These are phyloP conservation scores for Phlogophora meticulosa DNA, from an alignment of 2,888 invertebrate genomes.

Conservation along the genomic window DNA sequence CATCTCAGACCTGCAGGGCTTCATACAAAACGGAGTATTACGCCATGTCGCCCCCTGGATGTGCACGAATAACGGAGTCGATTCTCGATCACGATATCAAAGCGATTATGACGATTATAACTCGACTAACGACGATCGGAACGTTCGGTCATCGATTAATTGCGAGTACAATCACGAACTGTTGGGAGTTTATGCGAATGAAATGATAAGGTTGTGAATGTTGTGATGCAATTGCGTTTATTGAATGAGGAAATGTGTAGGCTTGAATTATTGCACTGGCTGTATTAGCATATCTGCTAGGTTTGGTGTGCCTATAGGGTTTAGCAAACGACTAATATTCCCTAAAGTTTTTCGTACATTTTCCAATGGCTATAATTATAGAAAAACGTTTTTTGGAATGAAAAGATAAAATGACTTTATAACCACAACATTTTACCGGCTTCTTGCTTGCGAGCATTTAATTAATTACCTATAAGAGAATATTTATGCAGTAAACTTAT, in stretches of 20 bases:
- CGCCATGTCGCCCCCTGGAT: slow-evolving; percentile 71
- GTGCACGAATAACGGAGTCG: slow-evolving; percentile 79
- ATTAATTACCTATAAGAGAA: background rate
- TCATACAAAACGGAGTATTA: slow-evolving; percentile 60
- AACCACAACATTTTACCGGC: too few species aligned
- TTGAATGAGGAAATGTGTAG: background rate
- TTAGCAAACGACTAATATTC: too few species aligned
- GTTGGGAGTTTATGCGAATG: slow-evolving; percentile 58
- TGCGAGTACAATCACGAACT: slow-evolving; percentile 76
- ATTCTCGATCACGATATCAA: slow-evolving; percentile 76
- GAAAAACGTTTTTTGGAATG: too few species aligned
- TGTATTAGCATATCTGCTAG: too few species aligned
- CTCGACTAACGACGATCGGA: slow-evolving; percentile 68
- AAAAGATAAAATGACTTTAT: too few species aligned
- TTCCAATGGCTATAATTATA: too few species aligned
- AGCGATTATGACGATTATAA: slow-evolving; percentile 79
- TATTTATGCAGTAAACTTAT: background rate
- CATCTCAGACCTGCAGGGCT: slow-evolving; percentile 51
- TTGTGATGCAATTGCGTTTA: slow-evolving; percentile 26
- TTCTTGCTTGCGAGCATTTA: background rate
- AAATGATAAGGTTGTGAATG: slow-evolving; percentile 39
- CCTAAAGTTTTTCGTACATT: too few species aligned
- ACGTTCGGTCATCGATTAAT: slow-evolving; percentile 72
- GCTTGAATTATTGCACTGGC: background rate
- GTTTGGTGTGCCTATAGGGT: too few species aligned